phyloP scores from a whole-genome alignment of 1,140 invertebrate species.

The Branchinecta lynchi region DNA sequence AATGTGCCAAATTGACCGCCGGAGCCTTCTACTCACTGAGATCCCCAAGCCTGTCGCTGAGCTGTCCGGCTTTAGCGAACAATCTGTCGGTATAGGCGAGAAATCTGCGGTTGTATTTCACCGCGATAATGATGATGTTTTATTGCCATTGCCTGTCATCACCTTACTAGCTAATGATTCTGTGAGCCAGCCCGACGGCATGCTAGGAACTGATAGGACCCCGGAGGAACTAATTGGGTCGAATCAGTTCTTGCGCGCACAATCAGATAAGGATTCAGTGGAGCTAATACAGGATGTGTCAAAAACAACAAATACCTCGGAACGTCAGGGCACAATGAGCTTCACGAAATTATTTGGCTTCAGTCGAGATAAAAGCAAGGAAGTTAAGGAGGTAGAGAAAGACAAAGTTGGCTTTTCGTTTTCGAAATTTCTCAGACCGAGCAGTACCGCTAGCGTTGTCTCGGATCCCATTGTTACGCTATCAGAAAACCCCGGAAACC shows the following conservation, averaged over 20 bases:
- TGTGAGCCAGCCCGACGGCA: too few species aligned
- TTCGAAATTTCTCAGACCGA: neutral
- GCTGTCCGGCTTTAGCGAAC: neutral
- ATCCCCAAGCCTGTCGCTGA: conserved; percentile 6
- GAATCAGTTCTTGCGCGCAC: too few species aligned
- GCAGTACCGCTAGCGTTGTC: too few species aligned
- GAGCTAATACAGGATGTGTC: too few species aligned
- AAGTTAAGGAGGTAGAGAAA: neutral
- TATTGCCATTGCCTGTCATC: neutral
- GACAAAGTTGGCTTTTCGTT: neutral
- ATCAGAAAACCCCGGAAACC: neutral
- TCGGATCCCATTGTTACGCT: neutral
- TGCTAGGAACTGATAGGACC: too few species aligned
- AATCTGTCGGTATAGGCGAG: neutral
- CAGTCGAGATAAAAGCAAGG: neutral
- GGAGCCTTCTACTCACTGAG: neutral
- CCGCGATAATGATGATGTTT: neutral
- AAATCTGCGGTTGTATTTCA: neutral
- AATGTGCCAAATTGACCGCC: neutral
- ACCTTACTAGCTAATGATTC: neutral
- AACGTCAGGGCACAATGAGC: too few species aligned
- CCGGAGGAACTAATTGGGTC: too few species aligned
- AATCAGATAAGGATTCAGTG: too few species aligned
- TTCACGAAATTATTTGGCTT: neutral
- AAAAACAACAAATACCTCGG: too few species aligned